Evolutionary conservation across 2,888 invertebrate genomes (phyloP), one percentile per base, ranked within the genome.

Genomic region (Achlya flavicornis): DNA sequence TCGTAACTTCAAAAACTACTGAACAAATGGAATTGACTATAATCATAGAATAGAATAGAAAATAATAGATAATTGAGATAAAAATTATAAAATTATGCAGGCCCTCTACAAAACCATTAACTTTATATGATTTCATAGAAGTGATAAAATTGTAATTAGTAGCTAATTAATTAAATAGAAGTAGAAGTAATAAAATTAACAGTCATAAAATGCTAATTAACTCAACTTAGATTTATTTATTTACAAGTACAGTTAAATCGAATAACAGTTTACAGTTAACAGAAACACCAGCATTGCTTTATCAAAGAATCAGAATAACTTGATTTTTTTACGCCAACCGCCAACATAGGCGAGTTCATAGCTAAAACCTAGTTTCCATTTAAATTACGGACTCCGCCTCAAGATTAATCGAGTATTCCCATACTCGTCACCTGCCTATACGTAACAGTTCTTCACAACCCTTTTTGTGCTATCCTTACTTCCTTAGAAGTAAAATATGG

Each of bases 401-500:
- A 11, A 60, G 60, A 19, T 60, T 19, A 41, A 60, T 60, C 26
- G 38, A 60, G 60, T 26, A 41, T 41, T 41, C 19, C 60, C 53
- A 53, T 53, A 53, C 19, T 53, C 1, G 19, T 41, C 16, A 38
- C 35, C 11, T 16, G 11, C 14, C 35, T 38, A 33, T 35, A 16
- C 19, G 53, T 53, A 53, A 35, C 35, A 58, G 35, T 33, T 58
- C 35, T 58, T 58, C 35, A 58, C 58, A 4, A 35, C 16, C 43
- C 41, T 41, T 60, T 60, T 60, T 60, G 26, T 41, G 41, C 60
- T 14, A 60, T 26, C 60, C 41, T 26, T 60, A 43, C 41, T 60
- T 60, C 60, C 60, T 60, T 60, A 60, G 12, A 41, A 60, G 60
- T 60, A 19, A 60, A 60, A 60, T 60, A 60, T 41, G 60, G 60